phyloP scores from a whole-genome alignment of 2,888 invertebrate genomes.

The Chymomyza procnemis region DNA sequence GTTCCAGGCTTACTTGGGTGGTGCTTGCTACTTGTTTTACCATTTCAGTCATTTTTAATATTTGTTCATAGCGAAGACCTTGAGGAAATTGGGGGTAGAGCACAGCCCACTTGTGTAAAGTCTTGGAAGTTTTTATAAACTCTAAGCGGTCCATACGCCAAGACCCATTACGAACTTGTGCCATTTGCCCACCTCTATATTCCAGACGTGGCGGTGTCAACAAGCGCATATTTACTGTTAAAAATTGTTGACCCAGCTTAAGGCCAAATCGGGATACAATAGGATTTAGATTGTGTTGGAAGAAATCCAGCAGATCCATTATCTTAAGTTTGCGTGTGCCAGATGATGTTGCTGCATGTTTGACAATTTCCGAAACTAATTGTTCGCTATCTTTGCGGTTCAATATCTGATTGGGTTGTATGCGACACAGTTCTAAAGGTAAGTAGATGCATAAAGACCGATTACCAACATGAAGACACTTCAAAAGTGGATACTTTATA shows the following conservation, averaged over 20 bases:
- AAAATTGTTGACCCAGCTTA: slow-evolving; percentile 86
- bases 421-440: slow-evolving; percentile 90
- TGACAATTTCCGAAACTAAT: no score
- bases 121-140: slow-evolving; percentile 40
- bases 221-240: slow-evolving; percentile 87
- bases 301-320: slow-evolving; percentile 19
- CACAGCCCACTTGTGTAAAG: slow-evolving; percentile 68
- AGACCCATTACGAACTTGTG: slow-evolving; percentile 52
- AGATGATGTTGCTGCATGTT: not conserved
- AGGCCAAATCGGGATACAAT: slow-evolving; percentile 73
- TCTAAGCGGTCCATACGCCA: slow-evolving; percentile 60
- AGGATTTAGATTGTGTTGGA: slow-evolving; percentile 58
- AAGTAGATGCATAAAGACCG: slow-evolving; percentile 88
- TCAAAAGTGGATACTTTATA: slow-evolving; percentile 75
- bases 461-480: slow-evolving; percentile 83
- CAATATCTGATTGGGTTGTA: slow-evolving; percentile 85
- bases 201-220: slow-evolving; percentile 87
- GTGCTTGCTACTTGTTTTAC: not conserved
- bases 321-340: not conserved
- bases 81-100: slow-evolving; percentile 29
- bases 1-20: slow-evolving; percentile 55
- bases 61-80: no score
- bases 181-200: slow-evolving; percentile 78
- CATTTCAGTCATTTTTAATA: not conserved
- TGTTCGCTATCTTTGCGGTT: no score